A percentile compares a stretch with the other conserved stretches of the same genome.
These are phyloP conservation scores for Hormaphis cornu DNA, from an alignment of 1,140 invertebrate species.

Conservation along the genomic window DNA sequence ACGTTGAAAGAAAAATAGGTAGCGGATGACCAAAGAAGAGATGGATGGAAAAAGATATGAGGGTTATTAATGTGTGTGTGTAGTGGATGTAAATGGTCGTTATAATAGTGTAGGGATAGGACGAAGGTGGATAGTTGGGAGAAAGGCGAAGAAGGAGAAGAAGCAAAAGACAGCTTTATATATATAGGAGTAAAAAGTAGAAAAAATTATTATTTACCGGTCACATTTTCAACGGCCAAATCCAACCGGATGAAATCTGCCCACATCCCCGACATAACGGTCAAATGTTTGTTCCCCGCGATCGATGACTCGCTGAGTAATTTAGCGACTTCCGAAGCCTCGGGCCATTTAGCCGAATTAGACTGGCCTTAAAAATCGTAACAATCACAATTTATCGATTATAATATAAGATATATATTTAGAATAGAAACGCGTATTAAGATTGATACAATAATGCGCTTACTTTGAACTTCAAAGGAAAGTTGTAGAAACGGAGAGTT, in stretches of 20 bases:
- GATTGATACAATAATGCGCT: constrained; percentile 40
- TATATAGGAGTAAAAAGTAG: too few relatives aligned
- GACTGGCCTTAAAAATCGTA: background rate
- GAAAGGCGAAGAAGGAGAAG: too few relatives aligned
- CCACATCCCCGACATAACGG: constrained; percentile 32
- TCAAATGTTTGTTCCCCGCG: constrained; percentile 33
- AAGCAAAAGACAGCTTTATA: too few relatives aligned
- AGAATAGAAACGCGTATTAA: background rate
- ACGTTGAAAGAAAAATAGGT: too few relatives aligned
- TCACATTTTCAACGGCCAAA: constrained; percentile 25
- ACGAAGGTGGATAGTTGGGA: too few relatives aligned
- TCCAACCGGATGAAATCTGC: constrained; percentile 31
- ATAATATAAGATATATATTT: background rate
- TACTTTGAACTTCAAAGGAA: constrained; percentile 65
- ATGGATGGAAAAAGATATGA: too few relatives aligned
- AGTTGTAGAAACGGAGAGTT: constrained; percentile 72
- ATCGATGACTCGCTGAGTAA: background rate
- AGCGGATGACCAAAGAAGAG: too few relatives aligned
- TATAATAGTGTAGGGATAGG: too few relatives aligned
- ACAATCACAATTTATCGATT: background rate
- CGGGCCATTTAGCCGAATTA: constrained; percentile 6
- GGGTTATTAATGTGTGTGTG: too few relatives aligned
- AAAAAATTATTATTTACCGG: background rate
- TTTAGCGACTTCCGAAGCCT: constrained; percentile 4
- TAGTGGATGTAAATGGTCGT: too few relatives aligned